Base-by-base conservation (phyloP, 2,113 vertebrate species). In the Globicephala melas region DNA sequence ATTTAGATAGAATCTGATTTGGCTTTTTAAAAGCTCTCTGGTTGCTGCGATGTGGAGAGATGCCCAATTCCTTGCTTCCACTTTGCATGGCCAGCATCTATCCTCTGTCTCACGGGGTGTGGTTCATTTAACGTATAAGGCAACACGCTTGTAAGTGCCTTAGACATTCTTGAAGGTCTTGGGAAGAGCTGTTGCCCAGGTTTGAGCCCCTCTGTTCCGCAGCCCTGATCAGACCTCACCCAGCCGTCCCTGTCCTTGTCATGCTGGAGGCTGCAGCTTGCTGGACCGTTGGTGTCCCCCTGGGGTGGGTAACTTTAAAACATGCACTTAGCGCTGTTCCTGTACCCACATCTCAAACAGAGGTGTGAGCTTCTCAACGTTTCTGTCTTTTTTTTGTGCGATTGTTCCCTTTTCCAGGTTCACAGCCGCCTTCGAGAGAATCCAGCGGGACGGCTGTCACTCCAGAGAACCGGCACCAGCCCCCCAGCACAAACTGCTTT, bases 401-500 rank as follows among this genome's bases (percentile, higher is more conserved):
- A 95, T 82, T 90, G 70, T 25, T 95, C 63, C 23, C 70, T 84
- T 53, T 17, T 93, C 73, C 89, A 99, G 99, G 98, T 67, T 97
- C 98, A 44, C 99, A 98, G 95, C 80, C 82, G 14, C 76, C 97
- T 53, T 98, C 97, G 1, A 98, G 98, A 97, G 98, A 99, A 6
- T 44, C 97, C 74, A 10, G 41, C 6, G 97, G 97, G 47, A 25
- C 63, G 3, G 26, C 98, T 4, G n/a, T 80, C 0, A 63, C 94
- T 63, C 25, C 96, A 0, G 99, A 99, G 89, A 92, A 85, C 88
- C 93, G 98, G 73, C 98, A 98, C 63, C 98, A 98, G 28, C 41
- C 96, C 53, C 74, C 98, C 88, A 98, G 98, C 28, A 98, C 98
- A 53, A 98, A 98, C 98, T 98, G 98, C 97, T 99, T 98, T 77